These are phyloP conservation scores for Caenorhabditis imperialis DNA, from an alignment of 2,888 invertebrate species.

Conservation along the genomic window DNA sequence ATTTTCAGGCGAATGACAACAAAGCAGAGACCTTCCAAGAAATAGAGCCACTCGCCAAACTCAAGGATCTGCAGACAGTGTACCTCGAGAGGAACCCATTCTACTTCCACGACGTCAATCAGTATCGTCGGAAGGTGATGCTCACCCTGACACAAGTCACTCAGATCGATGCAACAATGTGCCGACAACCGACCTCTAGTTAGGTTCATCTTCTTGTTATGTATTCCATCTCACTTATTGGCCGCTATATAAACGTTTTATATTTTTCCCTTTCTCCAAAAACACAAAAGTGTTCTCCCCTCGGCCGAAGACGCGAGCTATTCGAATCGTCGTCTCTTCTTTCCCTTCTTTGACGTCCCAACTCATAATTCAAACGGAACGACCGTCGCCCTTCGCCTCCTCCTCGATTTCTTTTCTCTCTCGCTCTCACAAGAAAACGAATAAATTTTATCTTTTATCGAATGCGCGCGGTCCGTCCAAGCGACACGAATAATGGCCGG, in stretches of 20 bases:
- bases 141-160: constrained; percentile 87
- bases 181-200: constrained; percentile 22
- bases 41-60: constrained; percentile 84
- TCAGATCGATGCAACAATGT: constrained; percentile 90
- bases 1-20: constrained; percentile 91
- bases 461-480: constrained; percentile 34
- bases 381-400: constrained; percentile 9
- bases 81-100: constrained; percentile 93
- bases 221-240: background rate
- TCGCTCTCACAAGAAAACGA: constrained; percentile 28
- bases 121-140: constrained; percentile 86
- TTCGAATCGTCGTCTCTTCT: background rate
- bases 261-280: too few relatives aligned
- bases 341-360: background rate
- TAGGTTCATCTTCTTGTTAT: too few relatives aligned
- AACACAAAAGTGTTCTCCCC: too few relatives aligned
- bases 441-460: constrained; percentile 58
- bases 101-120: constrained; percentile 60
- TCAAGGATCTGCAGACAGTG: constrained; percentile 83
- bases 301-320: too few relatives aligned
- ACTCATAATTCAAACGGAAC: constrained; percentile 47
- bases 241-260: background rate
- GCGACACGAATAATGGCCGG: constrained; percentile 32
- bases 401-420: constrained; percentile 10
- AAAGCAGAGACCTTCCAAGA: constrained; percentile 88